phyloP scores from a whole-genome alignment of 2,797 vertebrate species.

The Coregonus sp. region DNA sequence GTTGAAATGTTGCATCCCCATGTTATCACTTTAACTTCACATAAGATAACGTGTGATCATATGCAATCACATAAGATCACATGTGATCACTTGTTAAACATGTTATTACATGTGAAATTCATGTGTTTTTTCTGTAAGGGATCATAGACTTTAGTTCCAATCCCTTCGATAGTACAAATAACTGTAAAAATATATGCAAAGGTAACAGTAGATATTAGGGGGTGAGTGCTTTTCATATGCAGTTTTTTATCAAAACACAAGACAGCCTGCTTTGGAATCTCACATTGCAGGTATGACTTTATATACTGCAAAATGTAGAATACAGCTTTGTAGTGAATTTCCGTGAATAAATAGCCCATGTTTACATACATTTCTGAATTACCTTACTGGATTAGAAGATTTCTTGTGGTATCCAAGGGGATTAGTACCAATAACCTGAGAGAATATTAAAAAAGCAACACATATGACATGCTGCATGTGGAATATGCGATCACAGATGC shows the following conservation, averaged over 20 bases:
- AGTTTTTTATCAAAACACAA: not conserved
- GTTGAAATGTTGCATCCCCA: too few relatives aligned
- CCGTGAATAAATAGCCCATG: constrained; percentile 21
- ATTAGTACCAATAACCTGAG: constrained; percentile 58
- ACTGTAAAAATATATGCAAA: too few relatives aligned
- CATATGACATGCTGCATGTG: constrained; percentile 41
- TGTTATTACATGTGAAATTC: too few relatives aligned
- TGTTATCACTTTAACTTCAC: too few relatives aligned
- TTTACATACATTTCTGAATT: constrained; percentile 53
- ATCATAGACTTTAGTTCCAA: not conserved
- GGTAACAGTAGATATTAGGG: not conserved
- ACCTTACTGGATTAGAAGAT: constrained; percentile 41
- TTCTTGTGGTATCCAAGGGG: constrained; percentile 40
- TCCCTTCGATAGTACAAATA: too few relatives aligned
- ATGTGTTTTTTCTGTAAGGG: too few relatives aligned
- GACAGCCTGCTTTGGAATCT: constrained; percentile 27
- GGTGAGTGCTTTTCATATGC: constrained; percentile 3
- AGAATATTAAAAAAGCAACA: constrained; percentile 51
- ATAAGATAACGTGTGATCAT: too few relatives aligned
- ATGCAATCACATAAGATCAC: too few relatives aligned
- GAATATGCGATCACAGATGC: constrained; percentile 56
- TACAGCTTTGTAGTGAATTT: too few relatives aligned
- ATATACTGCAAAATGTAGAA: constrained; percentile 20
- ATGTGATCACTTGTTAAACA: too few relatives aligned
- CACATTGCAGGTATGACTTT: constrained; percentile 34